These are phyloP conservation scores for Marmota monax DNA, from an alignment of 2,113 vertebrate genomes.

Conservation along the genomic window DNA sequence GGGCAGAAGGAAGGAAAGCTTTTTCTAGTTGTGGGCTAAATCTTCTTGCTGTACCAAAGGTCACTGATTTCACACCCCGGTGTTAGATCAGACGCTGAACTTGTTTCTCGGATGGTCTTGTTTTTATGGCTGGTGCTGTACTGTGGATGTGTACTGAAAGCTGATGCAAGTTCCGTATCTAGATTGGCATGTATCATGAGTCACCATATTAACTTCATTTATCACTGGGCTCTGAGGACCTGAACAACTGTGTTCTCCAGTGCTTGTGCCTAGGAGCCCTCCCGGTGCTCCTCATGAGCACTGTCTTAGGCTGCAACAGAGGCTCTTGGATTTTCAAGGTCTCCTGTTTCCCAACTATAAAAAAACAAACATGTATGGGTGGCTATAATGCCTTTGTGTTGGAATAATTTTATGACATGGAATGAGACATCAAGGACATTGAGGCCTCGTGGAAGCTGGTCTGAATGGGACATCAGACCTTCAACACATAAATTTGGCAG, in stretches of 20 bases:
- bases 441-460: neutral
- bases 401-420: neutral
- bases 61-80: constrained; percentile 53
- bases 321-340: neutral
- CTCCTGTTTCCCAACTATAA: neutral
- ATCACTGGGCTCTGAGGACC: neutral
- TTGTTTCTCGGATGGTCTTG: constrained; percentile 22
- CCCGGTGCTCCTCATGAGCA: neutral
- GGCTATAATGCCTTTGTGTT: neutral
- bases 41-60: constrained; percentile 69
- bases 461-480: neutral
- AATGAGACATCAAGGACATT: neutral
- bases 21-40: neutral
- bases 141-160: neutral
- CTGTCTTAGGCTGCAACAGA: neutral
- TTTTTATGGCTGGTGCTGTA: constrained; percentile 40
- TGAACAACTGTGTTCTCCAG: neutral
- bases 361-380: neutral
- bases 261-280: fast-evolving
- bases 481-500: neutral
- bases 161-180: neutral
- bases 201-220: constrained; percentile 69
- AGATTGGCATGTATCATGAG: constrained; percentile 15
- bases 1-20: neutral
- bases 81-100: constrained; percentile 38